Base-by-base conservation (phyloP, 2,888 invertebrate species). In the Habroteleia sp. region DNA sequence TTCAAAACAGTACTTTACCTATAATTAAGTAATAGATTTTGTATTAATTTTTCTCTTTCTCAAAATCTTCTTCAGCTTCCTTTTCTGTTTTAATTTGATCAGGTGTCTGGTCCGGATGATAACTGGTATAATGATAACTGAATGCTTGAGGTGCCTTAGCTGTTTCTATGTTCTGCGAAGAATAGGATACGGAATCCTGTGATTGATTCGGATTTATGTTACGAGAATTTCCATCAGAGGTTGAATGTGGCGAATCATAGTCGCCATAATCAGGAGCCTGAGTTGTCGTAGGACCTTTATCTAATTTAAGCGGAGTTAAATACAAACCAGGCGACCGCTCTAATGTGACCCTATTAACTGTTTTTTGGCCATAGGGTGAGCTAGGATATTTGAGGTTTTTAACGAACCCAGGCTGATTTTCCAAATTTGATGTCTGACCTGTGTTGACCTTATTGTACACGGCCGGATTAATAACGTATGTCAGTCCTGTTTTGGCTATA, bases 401-500 rank as follows among this genome's bases (percentile, higher is more conserved):
- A 7, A 60, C 29, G 4, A 76, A 63, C 0, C 52, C 31, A 0
- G 75, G 63, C 0, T 81, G 76, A 0, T 63, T 29, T 29, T 77
- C 77, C 0, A 63, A 8, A 1, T 50, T 14, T 1, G 76, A 77
- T 2, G 46, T 62, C 14, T 80, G 80, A 6, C 17, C 72, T 8
- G 66, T 46, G 1, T 27, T 79, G 0, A 73, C 81, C 1, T 76
- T 68, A 23, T 77, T 81, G 2, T 80, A 62, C 2, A 81, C 77
- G 0, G 56, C 68, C 0, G 83, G 82, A 72, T 82, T 83, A n/a
- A 83, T 74, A 10, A 84, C 80, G 25, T 87, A 88, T 11, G 82
- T 77, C 1, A 84, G 60, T 0, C 83, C 87, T 7, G 86, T 80
- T 37, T 88, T 88, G 0, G 82, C 81, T 2, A 84, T 82, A 14